phyloP scores from a whole-genome alignment of 2,888 invertebrate genomes.

The Crematogaster levior region DNA sequence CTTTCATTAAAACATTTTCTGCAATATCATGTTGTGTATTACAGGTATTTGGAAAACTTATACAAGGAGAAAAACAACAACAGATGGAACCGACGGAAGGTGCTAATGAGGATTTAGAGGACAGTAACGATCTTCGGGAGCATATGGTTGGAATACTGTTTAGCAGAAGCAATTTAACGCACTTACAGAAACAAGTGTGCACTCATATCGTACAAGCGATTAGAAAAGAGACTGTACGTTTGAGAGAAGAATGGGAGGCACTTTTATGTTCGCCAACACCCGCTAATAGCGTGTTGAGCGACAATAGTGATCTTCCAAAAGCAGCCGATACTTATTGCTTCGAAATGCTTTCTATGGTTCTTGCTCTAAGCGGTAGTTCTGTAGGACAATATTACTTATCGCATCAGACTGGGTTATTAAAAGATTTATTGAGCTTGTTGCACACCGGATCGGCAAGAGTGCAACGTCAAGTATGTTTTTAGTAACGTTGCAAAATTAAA shows the following conservation, averaged over 20 bases:
- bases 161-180: slow-evolving; percentile 96
- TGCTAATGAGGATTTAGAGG: slow-evolving; percentile 84
- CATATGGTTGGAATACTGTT: slow-evolving; percentile 99
- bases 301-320: slow-evolving; percentile 86
- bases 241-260: slow-evolving; percentile 96
- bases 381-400: slow-evolving; percentile 96
- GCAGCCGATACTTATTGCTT: slow-evolving; percentile 97
- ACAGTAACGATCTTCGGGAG: slow-evolving; percentile 93
- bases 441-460: slow-evolving; percentile 98
- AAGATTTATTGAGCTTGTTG: slow-evolving; percentile 93
- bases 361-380: slow-evolving; percentile 96
- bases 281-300: slow-evolving; percentile 82
- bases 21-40: slow-evolving; percentile 45
- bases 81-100: slow-evolving; percentile 80
- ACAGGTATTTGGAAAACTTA: slow-evolving; percentile 95
- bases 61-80: slow-evolving; percentile 89
- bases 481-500: background rate
- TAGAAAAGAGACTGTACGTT: slow-evolving; percentile 93
- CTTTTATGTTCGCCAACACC: slow-evolving; percentile 87
- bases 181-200: slow-evolving; percentile 95
- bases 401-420: slow-evolving; percentile 94
- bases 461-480: slow-evolving; percentile 93
- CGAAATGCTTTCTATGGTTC: slow-evolving; percentile 98
- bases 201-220: slow-evolving; percentile 96
- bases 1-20: background rate